Base-by-base conservation (phyloP, 2,888 invertebrate species). In the Sinodicranocentrus sp. region DNA sequence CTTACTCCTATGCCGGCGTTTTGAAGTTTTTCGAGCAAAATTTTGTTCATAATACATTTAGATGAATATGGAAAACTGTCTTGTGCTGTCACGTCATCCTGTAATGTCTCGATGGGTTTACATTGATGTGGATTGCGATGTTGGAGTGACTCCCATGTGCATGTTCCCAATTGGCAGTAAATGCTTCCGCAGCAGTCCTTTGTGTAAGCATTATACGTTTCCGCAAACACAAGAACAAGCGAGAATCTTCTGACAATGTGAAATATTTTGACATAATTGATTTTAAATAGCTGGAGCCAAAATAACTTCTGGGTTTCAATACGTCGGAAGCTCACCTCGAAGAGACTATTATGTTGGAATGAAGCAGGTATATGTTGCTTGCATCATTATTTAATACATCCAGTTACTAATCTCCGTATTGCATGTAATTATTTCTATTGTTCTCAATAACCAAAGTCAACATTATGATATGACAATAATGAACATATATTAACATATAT, bases 311-410 rank as follows among this genome's bases (percentile, higher is more conserved):
- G 67, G 28, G 0, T 76, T 76, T 23, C 19, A 48, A 39, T 43
- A 65, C 1, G 57, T 76, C 28, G 76, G 76, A 23, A 67, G 76
- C 28, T 54, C 76, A 0, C 2, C n/a, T 2, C 23, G 19, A 5
- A 39, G 76, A 21, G 76, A 76, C 39, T 76, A 76, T 39, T 76
- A 26, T 54, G 54, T 76, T 10, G 48, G 39, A 39, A 19, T 1
- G 5, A n/a, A 67, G n/a, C 75, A 75, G 44, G 75, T 75, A 61
- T 39, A 1, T n/a, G n/a, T n/a, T n/a, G n/a, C n/a, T n/a, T n/a
- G n/a, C n/a, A n/a, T n/a, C n/a, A n/a, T n/a, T n/a, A n/a, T n/a
- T n/a, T n/a, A n/a, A n/a, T n/a, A n/a, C n/a, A n/a, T n/a, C n/a
- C n/a, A n/a, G n/a, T n/a, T n/a, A n/a, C n/a, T n/a, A n/a, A n/a